Conservation (phyloP, 1,140 invertebrate genomes). For the Trypoxylus dichotomus region DNA sequence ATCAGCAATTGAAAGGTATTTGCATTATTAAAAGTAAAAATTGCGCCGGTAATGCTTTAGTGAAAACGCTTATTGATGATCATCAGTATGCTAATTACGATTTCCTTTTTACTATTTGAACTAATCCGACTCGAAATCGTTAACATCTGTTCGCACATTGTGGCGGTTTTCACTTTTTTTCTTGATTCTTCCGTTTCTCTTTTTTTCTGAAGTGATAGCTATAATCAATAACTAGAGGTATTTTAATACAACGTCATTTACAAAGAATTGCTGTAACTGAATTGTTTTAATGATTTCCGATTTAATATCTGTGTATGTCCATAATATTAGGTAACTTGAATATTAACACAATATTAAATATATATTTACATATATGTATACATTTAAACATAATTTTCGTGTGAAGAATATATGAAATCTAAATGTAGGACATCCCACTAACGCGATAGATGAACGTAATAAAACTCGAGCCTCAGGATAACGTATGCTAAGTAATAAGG, state of each 20-base stretch:
- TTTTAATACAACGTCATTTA: too few species aligned
- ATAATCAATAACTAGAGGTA: background rate
- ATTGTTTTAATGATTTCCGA: too few species aligned
- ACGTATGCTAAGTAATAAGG: background rate
- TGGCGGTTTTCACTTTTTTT: background rate
- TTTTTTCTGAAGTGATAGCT: background rate
- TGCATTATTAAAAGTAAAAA: background rate
- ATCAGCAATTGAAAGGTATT: background rate
- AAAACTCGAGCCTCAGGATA: background rate
- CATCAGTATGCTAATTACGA: conserved; percentile 5
- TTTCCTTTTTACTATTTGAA: conserved; percentile 13
- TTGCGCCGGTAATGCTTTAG: background rate
- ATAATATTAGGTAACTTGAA: background rate
- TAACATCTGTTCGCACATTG: background rate
- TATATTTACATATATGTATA: background rate
- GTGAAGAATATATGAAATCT: background rate
- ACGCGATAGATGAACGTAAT: background rate
- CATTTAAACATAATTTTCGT: background rate
- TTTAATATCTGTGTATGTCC: too few species aligned
- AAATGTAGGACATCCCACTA: background rate
- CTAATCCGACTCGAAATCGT: background rate
- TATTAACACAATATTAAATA: background rate
- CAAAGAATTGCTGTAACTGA: too few species aligned
- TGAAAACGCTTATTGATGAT: background rate
- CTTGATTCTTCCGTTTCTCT: background rate